Evolutionary conservation across 2,797 vertebrate genomes (phyloP).

Genomic region (Xiphophorus birchmanni): DNA sequence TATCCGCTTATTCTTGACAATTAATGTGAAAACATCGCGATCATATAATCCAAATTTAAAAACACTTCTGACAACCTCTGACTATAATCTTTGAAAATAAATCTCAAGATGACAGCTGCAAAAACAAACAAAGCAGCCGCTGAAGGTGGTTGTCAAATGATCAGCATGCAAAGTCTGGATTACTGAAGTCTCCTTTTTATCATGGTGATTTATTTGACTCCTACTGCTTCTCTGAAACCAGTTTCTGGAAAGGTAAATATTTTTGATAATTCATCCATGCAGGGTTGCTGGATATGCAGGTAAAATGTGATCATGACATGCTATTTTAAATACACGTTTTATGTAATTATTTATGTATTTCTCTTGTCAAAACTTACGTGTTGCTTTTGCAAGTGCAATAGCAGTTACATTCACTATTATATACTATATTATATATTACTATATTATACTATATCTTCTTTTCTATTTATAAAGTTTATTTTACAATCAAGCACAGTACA

Average conservation of each 20-base stretch:
- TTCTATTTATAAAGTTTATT: neutral
- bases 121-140: conserved; percentile 32
- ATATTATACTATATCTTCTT: neutral
- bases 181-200: neutral
- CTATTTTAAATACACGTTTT: neutral
- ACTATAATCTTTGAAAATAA: conserved; percentile 6
- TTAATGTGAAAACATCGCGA: neutral
- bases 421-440: too few species aligned
- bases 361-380: neutral
- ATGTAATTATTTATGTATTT: neutral
- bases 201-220: neutral
- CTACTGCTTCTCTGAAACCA: neutral
- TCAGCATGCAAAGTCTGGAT: neutral
- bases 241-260: neutral
- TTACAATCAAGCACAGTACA: neutral
- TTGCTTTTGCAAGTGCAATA: neutral
- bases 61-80: neutral
- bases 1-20: neutral
- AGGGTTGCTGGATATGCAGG: too few species aligned
- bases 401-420: too few species aligned
- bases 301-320: neutral
- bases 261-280: neutral
- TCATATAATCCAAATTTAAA: neutral
- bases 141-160: neutral
- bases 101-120: conserved; percentile 22